Base-by-base conservation (phyloP, 2,113 vertebrate species). In the Synodontis membranacea region DNA sequence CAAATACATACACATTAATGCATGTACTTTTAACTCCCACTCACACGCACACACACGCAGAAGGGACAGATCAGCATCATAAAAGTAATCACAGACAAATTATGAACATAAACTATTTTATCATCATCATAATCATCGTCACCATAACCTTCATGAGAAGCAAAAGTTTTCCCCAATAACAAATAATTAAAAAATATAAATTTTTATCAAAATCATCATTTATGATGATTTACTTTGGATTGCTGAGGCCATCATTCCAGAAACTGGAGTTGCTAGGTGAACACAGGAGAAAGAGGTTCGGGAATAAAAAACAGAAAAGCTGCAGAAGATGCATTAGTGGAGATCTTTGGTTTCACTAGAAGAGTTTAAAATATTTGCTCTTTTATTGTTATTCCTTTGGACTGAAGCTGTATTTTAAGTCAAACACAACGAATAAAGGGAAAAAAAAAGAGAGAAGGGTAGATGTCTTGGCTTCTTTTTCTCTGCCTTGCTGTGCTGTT, bases 141-240 rank as follows among this genome's bases (percentile, higher is more conserved):
- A 86, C 76, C 83, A 90, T 93, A 90, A 93, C 92, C 93, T 93
- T 92, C 92, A 91, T 88, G 93, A 93, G 91, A 92, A 94, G 92
- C 87, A 91, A 92, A 93, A 94, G 92, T 91, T 93, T 93, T 94
- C 84, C 92, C 93, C 93, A 93, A 94, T 94, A 94, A 95, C 94
- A 94, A 94, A 94, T 94, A 94, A 94, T 94, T 86, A 94, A 95
- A 95, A 95, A 95, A 95, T 95, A 96, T 95, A 96, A 93, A 95
- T 94, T 95, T 94, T 92, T 89, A 89, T 91, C 88, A 92, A 92
- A 88, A 91, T 93, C 91, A 92, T 87, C 70, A 70, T 91, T 82
- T 87, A 50, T 28, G 86, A 87, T 93, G 93, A 93, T 94, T 93
- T 89, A 92, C 93, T 95, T 95, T 95, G 93, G 93, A 94, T 94